These are phyloP conservation scores for Sesia bembeciformis DNA, from an alignment of 2,888 invertebrate genomes.

Conservation along the genomic window DNA sequence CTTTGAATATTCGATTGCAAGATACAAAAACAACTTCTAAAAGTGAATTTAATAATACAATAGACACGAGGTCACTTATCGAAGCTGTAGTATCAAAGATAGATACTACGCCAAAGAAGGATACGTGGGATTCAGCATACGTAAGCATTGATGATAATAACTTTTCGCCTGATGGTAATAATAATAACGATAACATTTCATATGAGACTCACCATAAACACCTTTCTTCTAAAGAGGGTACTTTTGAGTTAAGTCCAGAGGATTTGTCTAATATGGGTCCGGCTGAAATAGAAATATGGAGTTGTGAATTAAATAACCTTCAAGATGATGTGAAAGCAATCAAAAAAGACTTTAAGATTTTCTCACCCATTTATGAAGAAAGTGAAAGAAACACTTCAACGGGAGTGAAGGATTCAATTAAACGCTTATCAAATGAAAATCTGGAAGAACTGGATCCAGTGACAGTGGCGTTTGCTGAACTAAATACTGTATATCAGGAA, in stretches of 20 bases:
- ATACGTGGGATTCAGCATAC: conserved; percentile 70
- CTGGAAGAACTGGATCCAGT: conserved; percentile 45
- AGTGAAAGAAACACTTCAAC: conserved; percentile 44
- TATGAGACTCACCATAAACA: conserved; percentile 34
- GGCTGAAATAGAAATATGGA: conserved; percentile 63
- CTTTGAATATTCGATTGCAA: conserved; percentile 10
- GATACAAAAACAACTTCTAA: conserved; percentile 22
- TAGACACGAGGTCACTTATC: conserved; percentile 26
- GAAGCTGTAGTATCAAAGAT: conserved; percentile 13
- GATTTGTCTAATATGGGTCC: conserved; percentile 54
- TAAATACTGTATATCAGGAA: conserved; percentile 52
- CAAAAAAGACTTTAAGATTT: conserved; percentile 34
- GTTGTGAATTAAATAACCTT: conserved; percentile 34
- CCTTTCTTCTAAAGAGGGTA: conserved; percentile 24
- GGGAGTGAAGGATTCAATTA: conserved; percentile 31
- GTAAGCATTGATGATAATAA: conserved; percentile 69
- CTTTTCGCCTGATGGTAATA: conserved; percentile 56
- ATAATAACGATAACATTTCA: conserved; percentile 37
- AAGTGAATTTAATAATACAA: conserved; percentile 40
- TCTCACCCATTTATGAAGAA: conserved; percentile 64
- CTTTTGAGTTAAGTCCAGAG: conserved; percentile 22
- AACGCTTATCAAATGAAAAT: neutral
- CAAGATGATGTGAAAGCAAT: conserved; percentile 30
- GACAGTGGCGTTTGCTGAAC: conserved; percentile 62
- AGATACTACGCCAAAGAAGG: conserved; percentile 42